Evolutionary conservation across 64 coral and sea anemone genomes (phyloP).

Genomic region (Actinia tenebrosa): DNA sequence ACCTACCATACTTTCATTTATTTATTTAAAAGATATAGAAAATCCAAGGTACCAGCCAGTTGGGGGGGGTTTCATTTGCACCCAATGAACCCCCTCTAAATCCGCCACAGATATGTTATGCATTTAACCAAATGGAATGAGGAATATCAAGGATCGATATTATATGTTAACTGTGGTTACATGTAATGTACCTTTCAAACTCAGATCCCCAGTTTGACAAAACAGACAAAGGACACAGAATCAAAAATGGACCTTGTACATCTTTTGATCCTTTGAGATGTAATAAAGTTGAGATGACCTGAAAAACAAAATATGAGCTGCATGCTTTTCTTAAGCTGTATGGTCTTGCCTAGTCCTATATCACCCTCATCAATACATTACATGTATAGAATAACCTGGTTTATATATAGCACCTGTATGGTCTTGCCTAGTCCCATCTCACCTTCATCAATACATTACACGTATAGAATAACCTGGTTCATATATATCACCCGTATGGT

Average conservation of each 20-base stretch:
- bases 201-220: slow-evolving; percentile 78
- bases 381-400: too few relatives aligned
- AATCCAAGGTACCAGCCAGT: too few relatives aligned
- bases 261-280: slow-evolving; percentile 38
- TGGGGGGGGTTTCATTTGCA: too few relatives aligned
- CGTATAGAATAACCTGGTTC: too few relatives aligned
- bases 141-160: too few relatives aligned
- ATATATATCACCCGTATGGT: slow-evolving; percentile 24
- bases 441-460: slow-evolving; percentile 45
- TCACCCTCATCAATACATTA: background rate
- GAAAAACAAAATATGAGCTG: background rate
- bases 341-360: slow-evolving; percentile 77
- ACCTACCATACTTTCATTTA: too few relatives aligned
- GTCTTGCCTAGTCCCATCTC: slow-evolving; percentile 91
- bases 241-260: slow-evolving; percentile 44
- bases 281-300: slow-evolving; percentile 71
- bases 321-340: background rate
- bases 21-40: too few relatives aligned
- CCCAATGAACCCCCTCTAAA: too few relatives aligned
- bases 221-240: slow-evolving; percentile 75
- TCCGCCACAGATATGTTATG: too few relatives aligned
- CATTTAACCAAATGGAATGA: too few relatives aligned
- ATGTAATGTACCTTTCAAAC: slow-evolving; percentile 43
- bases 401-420: too few relatives aligned
- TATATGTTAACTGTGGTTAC: background rate